A percentile compares a stretch with the other conserved stretches of the same genome.
These are phyloP conservation scores for Cheilosia vulpina DNA, from an alignment of 2,888 invertebrate species.

Conservation along the genomic window DNA sequence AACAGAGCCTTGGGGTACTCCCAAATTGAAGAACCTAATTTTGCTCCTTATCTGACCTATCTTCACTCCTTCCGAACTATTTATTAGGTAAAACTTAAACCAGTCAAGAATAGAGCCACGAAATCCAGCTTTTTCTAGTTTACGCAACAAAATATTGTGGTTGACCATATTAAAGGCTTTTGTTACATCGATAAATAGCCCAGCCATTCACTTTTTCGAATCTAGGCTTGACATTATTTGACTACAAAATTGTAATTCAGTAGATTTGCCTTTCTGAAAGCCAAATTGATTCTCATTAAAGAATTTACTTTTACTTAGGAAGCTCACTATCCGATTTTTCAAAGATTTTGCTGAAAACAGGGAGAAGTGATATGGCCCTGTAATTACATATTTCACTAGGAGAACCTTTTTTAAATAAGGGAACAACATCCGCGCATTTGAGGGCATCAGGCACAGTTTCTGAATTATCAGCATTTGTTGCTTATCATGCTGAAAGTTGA, in stretches of 20 bases:
- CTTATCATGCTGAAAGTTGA: too few species aligned
- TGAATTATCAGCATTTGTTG: too few species aligned
- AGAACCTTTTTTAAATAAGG: slow-evolving; percentile 2
- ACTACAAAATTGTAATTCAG: neutral
- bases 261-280: neutral
- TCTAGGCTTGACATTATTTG: slow-evolving; percentile 12
- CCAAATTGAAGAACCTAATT: too few species aligned
- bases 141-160: neutral
- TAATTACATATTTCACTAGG: slow-evolving; percentile 1
- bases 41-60: too few species aligned
- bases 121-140: neutral
- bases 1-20: too few species aligned
- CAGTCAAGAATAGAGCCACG: neutral
- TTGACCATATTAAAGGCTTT: neutral
- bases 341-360: slow-evolving; percentile 1
- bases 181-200: neutral
- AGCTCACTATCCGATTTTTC: neutral
- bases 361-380: neutral
- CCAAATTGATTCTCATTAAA: slow-evolving; percentile 1
- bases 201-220: slow-evolving; percentile 4
- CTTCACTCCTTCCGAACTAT: too few species aligned
- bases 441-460: neutral
- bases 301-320: neutral
- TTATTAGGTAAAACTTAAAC: too few species aligned
- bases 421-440: slow-evolving; percentile 17